Percentiles rank a stretch among this genome's conserved stretches.
phyloP scores from a whole-genome alignment of 2,888 invertebrate species.

The Dasypolia templi region DNA sequence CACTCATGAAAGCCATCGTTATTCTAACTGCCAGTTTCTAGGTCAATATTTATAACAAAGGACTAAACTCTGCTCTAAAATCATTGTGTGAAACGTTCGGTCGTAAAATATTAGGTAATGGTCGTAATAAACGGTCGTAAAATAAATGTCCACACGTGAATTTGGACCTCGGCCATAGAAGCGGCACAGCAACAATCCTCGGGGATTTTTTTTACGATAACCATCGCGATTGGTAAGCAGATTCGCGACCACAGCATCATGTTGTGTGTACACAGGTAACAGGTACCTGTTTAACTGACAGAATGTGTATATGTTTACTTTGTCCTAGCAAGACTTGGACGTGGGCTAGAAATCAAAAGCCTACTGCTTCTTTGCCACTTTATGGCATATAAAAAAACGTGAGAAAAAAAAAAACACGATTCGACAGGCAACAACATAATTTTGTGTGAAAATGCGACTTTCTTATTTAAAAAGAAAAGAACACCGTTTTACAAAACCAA shows the following conservation, averaged over 20 bases:
- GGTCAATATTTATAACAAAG: slow-evolving; percentile 5
- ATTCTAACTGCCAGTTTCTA: too few relatives aligned
- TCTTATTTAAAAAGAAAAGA: slow-evolving; percentile 20
- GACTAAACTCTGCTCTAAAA: slow-evolving; percentile 29
- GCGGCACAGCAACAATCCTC: slow-evolving; percentile 31
- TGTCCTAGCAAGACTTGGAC: neutral
- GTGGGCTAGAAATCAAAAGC: neutral
- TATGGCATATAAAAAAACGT: neutral
- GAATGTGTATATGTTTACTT: neutral
- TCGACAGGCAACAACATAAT: neutral
- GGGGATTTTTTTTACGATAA: slow-evolving; percentile 43
- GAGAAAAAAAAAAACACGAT: neutral
- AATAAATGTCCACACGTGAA: slow-evolving; percentile 47
- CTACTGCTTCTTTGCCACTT: neutral
- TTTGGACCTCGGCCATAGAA: slow-evolving; percentile 44
- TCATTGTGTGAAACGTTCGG: slow-evolving; percentile 27
- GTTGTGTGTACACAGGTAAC: slow-evolving; percentile 25
- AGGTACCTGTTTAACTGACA: slow-evolving; percentile 10
- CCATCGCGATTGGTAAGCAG: slow-evolving; percentile 42
- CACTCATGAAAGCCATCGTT: neutral
- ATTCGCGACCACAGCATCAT: slow-evolving; percentile 26
- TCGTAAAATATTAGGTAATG: slow-evolving; percentile 52
- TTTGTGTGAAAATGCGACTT: neutral
- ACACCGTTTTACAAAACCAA: slow-evolving; percentile 14
- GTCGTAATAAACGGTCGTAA: slow-evolving; percentile 40